A percentile compares a stretch with the other conserved stretches of the same genome.
phyloP scores from a whole-genome alignment of 2,797 vertebrate species.

The Rhadinocentrus ornatus region DNA sequence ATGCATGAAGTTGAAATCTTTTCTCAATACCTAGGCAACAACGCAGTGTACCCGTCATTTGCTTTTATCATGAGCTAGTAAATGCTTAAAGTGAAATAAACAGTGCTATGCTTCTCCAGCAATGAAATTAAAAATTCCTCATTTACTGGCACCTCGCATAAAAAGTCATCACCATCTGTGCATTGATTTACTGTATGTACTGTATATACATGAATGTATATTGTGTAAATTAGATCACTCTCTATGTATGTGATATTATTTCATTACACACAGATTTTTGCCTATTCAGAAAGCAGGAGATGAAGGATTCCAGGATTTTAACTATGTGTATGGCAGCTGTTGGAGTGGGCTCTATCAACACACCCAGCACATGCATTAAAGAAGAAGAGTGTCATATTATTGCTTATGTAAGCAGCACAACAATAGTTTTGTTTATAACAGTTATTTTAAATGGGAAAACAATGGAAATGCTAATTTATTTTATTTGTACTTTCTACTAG shows the following conservation, averaged over 20 bases:
- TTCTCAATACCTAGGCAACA: slow-evolving; percentile 55
- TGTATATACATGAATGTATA: slow-evolving; percentile 82
- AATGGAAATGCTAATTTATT: slow-evolving; percentile 79
- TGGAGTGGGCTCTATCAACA: slow-evolving; percentile 68
- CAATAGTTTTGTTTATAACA: slow-evolving; percentile 61
- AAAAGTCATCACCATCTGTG: slow-evolving; percentile 73
- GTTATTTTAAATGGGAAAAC: slow-evolving; percentile 65
- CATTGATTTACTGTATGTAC: slow-evolving; percentile 81
- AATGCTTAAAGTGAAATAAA: slow-evolving; percentile 74
- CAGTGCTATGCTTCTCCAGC: slow-evolving; percentile 63
- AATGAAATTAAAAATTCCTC: slow-evolving; percentile 60
- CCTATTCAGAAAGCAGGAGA: slow-evolving; percentile 60
- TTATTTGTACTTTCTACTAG: slow-evolving; percentile 79
- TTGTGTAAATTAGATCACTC: slow-evolving; percentile 79
- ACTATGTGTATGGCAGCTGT: slow-evolving; percentile 73
- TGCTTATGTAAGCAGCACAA: slow-evolving; percentile 79
- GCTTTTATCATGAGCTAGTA: slow-evolving; percentile 69
- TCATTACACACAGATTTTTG: slow-evolving; percentile 59
- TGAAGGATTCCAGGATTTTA: slow-evolving; percentile 66
- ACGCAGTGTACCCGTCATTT: slow-evolving; percentile 60
- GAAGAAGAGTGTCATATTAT: slow-evolving; percentile 72
- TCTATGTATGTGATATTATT: slow-evolving; percentile 72
- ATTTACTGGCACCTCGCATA: slow-evolving; percentile 60
- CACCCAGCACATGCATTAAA: slow-evolving; percentile 65
- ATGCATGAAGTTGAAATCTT: slow-evolving; percentile 73